These are phyloP conservation scores for Aurelia coerulea DNA, from an alignment of 30 jellyfish, hydroid and myxozoan species.

Conservation along the genomic window DNA sequence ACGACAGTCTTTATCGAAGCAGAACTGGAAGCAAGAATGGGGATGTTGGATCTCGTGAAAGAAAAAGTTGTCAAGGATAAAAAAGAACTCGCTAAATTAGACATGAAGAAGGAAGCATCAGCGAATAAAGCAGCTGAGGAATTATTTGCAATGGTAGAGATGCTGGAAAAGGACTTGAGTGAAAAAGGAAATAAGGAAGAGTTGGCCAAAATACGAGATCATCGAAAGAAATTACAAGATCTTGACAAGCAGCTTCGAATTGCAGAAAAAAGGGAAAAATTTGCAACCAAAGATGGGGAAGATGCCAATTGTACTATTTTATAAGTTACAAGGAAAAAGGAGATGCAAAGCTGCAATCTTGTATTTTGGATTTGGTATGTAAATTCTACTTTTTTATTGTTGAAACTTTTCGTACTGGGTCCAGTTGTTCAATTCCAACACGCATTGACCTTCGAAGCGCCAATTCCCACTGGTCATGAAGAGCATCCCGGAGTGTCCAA, in stretches of 20 bases:
- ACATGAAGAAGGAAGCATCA: slow-evolving; percentile 87
- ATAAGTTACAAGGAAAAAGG: background rate
- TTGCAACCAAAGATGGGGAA: slow-evolving; percentile 75
- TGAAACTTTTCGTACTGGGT: background rate
- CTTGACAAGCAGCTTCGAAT: slow-evolving; percentile 87
- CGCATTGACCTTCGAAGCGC: no score
- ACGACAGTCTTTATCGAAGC: slow-evolving; percentile 93
- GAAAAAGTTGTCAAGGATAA: slow-evolving; percentile 91
- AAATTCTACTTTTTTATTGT: slow-evolving; percentile 19
- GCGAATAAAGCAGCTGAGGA: slow-evolving; percentile 93
- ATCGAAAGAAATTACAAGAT: slow-evolving; percentile 84
- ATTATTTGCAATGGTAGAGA: slow-evolving; percentile 90
- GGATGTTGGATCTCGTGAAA: slow-evolving; percentile 75
- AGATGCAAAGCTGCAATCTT: background rate
- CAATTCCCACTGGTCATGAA: no score
- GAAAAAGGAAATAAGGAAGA: slow-evolving; percentile 95
- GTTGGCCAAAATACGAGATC: slow-evolving; percentile 82
- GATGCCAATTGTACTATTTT: slow-evolving; percentile 73
- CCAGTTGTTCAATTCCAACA: background rate
- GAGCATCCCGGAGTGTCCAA: no score
- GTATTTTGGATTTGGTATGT: slow-evolving; percentile 28
- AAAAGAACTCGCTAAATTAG: slow-evolving; percentile 88
- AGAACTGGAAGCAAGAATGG: slow-evolving; percentile 84
- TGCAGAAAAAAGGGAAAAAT: slow-evolving; percentile 89
- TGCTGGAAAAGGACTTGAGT: slow-evolving; percentile 86